Conservation (phyloP, 2,888 invertebrate genomes). For the Pyrocoelia pectoralis region DNA sequence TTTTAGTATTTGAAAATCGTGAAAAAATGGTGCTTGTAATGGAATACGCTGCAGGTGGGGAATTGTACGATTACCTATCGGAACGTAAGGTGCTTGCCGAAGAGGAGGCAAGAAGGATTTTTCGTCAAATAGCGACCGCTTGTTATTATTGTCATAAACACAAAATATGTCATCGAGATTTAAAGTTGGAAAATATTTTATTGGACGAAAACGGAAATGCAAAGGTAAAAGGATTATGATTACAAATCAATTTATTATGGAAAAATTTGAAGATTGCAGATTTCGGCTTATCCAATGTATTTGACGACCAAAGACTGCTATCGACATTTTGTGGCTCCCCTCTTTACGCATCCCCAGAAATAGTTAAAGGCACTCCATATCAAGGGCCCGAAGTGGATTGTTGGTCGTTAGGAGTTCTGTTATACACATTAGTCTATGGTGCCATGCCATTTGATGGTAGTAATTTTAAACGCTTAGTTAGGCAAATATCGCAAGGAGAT, state of each 20-base stretch:
- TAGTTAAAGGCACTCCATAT: slow-evolving; percentile 95
- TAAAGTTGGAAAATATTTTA: slow-evolving; percentile 94
- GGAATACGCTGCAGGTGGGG: slow-evolving; percentile 99
- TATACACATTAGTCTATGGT: slow-evolving; percentile 98
- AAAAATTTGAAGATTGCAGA: slow-evolving; percentile 99
- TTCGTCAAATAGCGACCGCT: slow-evolving; percentile 95
- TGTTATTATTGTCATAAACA: slow-evolving; percentile 98
- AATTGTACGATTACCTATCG: slow-evolving; percentile 96
- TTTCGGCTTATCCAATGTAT: slow-evolving; percentile 98
- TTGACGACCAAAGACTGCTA: slow-evolving; percentile 84
- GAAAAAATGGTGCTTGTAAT: slow-evolving; percentile 99
- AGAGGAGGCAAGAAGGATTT: slow-evolving; percentile 92
- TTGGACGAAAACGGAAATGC: slow-evolving; percentile 94
- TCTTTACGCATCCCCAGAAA: slow-evolving; percentile 96
- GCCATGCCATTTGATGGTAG: slow-evolving; percentile 99
- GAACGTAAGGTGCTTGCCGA: slow-evolving; percentile 90
- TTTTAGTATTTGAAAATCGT: slow-evolving; percentile 96
- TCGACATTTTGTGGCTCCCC: slow-evolving; percentile 97
- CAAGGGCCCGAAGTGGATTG: slow-evolving; percentile 96
- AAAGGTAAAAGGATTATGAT: slow-evolving; percentile 70
- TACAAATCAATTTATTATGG: too few species aligned
- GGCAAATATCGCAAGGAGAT: slow-evolving; percentile 96
- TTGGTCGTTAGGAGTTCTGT: slow-evolving; percentile 94
- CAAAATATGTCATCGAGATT: slow-evolving; percentile 95
- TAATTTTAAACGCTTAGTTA: slow-evolving; percentile 95